Conservation (phyloP, 1,140 invertebrate species). For the Macrobrachium nipponense region DNA sequence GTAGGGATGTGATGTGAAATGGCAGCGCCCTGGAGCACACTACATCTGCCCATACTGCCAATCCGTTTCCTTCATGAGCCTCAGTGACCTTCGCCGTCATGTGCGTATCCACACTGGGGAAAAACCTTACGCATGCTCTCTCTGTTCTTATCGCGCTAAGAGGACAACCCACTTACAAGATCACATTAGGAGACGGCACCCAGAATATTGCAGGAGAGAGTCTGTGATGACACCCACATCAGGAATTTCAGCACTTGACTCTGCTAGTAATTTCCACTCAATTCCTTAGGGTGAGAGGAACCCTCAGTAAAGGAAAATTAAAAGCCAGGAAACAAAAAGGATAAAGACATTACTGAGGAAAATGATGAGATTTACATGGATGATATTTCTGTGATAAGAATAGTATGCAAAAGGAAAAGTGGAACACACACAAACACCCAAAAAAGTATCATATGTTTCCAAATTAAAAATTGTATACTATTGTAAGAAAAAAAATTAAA, state of each 20-base stretch:
- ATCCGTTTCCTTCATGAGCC: conserved; percentile 50
- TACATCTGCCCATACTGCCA: conserved; percentile 51
- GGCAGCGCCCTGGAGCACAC: conserved; percentile 31
- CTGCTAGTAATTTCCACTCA: neutral
- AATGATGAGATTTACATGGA: too few relatives aligned
- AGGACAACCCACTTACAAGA: conserved; percentile 55
- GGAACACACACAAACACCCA: too few relatives aligned
- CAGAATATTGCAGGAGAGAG: neutral
- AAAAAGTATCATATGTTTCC: too few relatives aligned
- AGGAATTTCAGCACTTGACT: neutral
- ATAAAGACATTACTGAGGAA: too few relatives aligned
- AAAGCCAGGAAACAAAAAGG: too few relatives aligned
- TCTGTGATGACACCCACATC: too few relatives aligned
- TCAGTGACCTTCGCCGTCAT: conserved; percentile 52
- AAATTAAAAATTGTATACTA: too few relatives aligned
- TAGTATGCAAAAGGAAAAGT: too few relatives aligned
- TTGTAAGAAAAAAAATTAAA: too few relatives aligned
- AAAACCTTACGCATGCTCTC: conserved; percentile 51
- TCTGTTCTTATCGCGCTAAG: conserved; percentile 51
- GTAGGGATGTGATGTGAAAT: conserved; percentile 51
- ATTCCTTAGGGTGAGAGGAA: too few relatives aligned
- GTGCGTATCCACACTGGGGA: conserved; percentile 56
- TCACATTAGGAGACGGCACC: conserved; percentile 45
- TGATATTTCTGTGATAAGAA: too few relatives aligned
- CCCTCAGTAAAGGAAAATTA: too few relatives aligned